Base-by-base conservation (phyloP, 2,797 vertebrate species). In the Pitangus sulphuratus region DNA sequence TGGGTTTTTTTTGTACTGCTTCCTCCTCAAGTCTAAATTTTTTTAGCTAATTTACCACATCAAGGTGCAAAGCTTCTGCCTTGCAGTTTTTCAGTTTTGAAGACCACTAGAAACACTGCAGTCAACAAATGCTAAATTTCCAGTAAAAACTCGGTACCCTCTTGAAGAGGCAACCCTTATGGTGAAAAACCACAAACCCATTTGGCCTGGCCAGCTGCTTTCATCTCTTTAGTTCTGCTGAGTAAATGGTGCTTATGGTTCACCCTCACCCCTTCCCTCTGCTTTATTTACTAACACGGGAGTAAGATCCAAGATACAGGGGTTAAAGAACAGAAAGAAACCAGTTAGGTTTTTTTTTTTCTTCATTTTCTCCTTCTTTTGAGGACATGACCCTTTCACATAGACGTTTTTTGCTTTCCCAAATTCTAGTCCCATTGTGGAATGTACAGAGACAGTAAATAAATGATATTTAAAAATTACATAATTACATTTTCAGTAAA, bases 41-140 rank as follows among this genome's bases (percentile, higher is more conserved):
- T 97, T 95, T 93, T 97, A 94, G 96, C 96, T 98, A 95, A 98
- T 97, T 97, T 96, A 97, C 97, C 97, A 98, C 97, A 97, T 95
- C 71, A 96, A 96, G 95, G 95, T 96, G 95, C 96, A 97, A 97
- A 97, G 96, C 39, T 90, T 98, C 95, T 97, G 97, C 96, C 90
- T 95, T 96, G 90, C 92, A 97, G 71, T 97, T 95, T 94, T 97
- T 97, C 92, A 69, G 95, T 96, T 97, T 94, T 92, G 88, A 97
- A 97, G 96, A 94, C 94, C 95, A 93, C 95, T 80, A 90, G 94
- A 97, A 95, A 83, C 93, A 93, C 94, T 95, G 94, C 28, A 58
- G 97, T 96, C 92, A 96, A 96, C 91, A 96, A 95, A 97, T 94
- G 89, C 84, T 95, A 88, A 96, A 92, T 88, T 98, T 98, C 98